phyloP scores from a whole-genome alignment of 1,140 invertebrate genomes.

The Mizuhopecten yessoensis region DNA sequence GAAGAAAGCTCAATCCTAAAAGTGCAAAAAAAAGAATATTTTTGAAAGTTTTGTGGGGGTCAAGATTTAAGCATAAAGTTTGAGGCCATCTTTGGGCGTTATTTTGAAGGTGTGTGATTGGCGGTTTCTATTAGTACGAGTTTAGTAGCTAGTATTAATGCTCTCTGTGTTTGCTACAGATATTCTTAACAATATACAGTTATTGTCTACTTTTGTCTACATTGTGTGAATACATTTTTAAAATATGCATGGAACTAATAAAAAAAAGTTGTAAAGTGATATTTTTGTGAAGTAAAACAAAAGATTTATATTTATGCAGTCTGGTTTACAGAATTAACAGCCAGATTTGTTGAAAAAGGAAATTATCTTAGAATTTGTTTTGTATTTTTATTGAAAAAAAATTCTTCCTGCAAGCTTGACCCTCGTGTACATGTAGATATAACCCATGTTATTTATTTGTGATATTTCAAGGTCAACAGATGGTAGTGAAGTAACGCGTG shows the following conservation, averaged over 20 bases:
- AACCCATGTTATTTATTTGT: constrained; percentile 39
- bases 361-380: neutral
- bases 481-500: neutral
- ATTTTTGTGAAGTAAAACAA: constrained; percentile 13
- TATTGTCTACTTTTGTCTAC: neutral
- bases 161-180: neutral
- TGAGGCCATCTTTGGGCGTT: too few relatives aligned
- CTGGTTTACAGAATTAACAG: constrained; percentile 4
- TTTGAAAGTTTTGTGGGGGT: too few relatives aligned
- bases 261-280: neutral
- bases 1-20: neutral
- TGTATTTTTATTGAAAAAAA: constrained; percentile 17
- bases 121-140: too few relatives aligned
- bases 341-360: neutral
- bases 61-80: too few relatives aligned
- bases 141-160: too few relatives aligned
- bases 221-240: neutral
- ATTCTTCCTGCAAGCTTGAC: neutral
- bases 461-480: neutral
- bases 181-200: neutral
- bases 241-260: neutral
- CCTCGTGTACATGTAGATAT: constrained; percentile 25
- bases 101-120: too few relatives aligned
- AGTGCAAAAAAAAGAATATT: neutral
- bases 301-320: neutral